Percentiles rank a stretch among this genome's conserved stretches.
phyloP scores from a whole-genome alignment of 2,797 vertebrate genomes.

The Austrolebias charrua region DNA sequence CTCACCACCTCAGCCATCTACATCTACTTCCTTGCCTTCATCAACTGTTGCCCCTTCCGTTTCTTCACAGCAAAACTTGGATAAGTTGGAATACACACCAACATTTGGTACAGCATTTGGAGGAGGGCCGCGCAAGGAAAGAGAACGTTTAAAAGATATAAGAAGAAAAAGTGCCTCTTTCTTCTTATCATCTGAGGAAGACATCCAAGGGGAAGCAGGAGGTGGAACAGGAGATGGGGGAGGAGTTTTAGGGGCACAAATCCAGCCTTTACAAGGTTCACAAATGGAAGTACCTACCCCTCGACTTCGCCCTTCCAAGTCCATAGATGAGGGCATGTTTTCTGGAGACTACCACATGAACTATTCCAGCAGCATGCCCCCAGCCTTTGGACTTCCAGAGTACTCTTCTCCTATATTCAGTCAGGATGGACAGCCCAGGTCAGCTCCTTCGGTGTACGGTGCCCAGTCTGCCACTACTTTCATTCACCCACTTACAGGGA shows the following conservation, averaged over 20 bases:
- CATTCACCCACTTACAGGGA: slow-evolving; percentile 92
- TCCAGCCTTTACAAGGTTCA: slow-evolving; percentile 73
- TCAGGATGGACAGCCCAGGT: slow-evolving; percentile 78
- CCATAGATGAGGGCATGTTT: slow-evolving; percentile 94
- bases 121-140: slow-evolving; percentile 73
- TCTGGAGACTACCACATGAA: slow-evolving; percentile 85
- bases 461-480: slow-evolving; percentile 82
- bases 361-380: slow-evolving; percentile 83
- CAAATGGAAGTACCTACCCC: slow-evolving; percentile 78
- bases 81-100: slow-evolving; percentile 79
- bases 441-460: slow-evolving; percentile 73
- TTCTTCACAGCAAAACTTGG: slow-evolving; percentile 66
- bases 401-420: slow-evolving; percentile 74
- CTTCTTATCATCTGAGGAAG: slow-evolving; percentile 89
- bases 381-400: slow-evolving; percentile 82
- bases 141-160: slow-evolving; percentile 86
- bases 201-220: slow-evolving; percentile 78
- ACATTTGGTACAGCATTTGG: slow-evolving; percentile 74
- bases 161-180: slow-evolving; percentile 89
- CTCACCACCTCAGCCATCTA: slow-evolving; percentile 57
- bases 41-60: slow-evolving; percentile 48
- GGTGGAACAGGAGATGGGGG: slow-evolving; percentile 56
- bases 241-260: slow-evolving; percentile 48
- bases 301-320: slow-evolving; percentile 89
- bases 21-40: slow-evolving; percentile 54